These are phyloP conservation scores for roundworm (Caenorhabditis elegans) DNA, from an alignment of 1,140 invertebrate species.

Conservation along the genomic window DNA sequence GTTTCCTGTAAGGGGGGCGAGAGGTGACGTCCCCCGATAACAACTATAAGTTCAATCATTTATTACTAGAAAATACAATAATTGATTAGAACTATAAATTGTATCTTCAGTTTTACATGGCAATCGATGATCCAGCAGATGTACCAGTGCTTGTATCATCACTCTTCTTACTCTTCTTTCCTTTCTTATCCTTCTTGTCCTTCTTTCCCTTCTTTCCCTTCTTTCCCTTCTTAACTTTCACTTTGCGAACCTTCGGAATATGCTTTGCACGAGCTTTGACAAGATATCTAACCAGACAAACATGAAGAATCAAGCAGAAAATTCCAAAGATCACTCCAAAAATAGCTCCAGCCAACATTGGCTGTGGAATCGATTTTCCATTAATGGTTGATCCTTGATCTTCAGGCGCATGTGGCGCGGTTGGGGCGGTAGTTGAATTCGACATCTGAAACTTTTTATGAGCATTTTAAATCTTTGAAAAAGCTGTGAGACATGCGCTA, in stretches of 20 bases:
- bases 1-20: too few relatives aligned
- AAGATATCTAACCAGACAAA: slow-evolving; percentile 1
- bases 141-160: too few relatives aligned
- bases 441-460: background rate
- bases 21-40: too few relatives aligned
- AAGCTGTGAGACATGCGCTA: too few relatives aligned
- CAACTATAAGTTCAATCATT: too few relatives aligned
- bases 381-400: background rate
- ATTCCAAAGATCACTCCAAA: background rate
- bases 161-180: background rate
- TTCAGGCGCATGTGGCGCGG: background rate
- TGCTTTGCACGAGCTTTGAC: background rate
- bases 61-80: too few relatives aligned
- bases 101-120: too few relatives aligned
- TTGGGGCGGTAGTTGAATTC: background rate
- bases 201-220: background rate
- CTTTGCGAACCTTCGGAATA: slow-evolving; percentile 3
- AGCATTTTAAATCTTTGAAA: too few relatives aligned
- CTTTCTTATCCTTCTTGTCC: background rate
- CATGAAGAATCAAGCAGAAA: slow-evolving; percentile 9
- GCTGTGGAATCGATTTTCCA: background rate
- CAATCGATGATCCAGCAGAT: too few relatives aligned
- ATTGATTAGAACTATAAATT: too few relatives aligned
- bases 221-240: slow-evolving; percentile 14
- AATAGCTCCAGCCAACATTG: background rate